Evolutionary conservation across 2,113 vertebrate species (phyloP).

Genomic region (Phalacrocorax carbo): DNA sequence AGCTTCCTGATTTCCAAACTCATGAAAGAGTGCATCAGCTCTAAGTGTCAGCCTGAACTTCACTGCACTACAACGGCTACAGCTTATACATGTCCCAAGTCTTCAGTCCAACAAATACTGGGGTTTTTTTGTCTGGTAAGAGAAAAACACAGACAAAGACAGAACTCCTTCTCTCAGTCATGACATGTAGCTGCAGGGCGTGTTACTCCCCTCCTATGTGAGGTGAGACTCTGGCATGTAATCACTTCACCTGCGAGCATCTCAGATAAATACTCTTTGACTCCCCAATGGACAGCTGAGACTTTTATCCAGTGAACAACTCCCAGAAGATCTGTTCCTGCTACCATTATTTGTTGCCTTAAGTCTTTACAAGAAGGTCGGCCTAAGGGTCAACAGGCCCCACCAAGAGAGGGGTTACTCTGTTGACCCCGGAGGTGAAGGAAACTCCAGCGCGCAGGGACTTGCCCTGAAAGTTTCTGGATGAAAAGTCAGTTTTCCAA

Average conservation of each 20-base stretch:
- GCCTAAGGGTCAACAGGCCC: not conserved
- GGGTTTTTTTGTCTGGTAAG: rapidly evolving
- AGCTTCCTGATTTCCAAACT: not conserved
- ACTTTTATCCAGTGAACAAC: not conserved
- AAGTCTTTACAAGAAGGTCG: not conserved
- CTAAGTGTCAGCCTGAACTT: not conserved
- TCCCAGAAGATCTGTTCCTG: not conserved
- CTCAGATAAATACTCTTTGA: not conserved
- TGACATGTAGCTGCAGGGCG: not conserved
- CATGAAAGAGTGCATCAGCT: rapidly evolving
- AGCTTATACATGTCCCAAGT: rapidly evolving
- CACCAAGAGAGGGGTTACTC: too few species aligned
- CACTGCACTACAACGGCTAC: rapidly evolving
- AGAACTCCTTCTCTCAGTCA: not conserved
- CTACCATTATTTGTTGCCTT: not conserved
- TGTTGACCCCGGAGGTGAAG: not conserved
- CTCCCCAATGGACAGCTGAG: not conserved
- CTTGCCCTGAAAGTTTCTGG: not conserved
- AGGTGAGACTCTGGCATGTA: not conserved
- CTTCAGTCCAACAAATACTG: not conserved
- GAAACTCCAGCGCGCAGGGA: not conserved
- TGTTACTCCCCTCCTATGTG: too few species aligned
- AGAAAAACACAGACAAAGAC: not conserved
- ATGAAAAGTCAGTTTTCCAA: not conserved
- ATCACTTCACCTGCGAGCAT: not conserved